These are phyloP conservation scores for Dascillus cervinus DNA, from an alignment of 2,888 invertebrate species.

Conservation along the genomic window DNA sequence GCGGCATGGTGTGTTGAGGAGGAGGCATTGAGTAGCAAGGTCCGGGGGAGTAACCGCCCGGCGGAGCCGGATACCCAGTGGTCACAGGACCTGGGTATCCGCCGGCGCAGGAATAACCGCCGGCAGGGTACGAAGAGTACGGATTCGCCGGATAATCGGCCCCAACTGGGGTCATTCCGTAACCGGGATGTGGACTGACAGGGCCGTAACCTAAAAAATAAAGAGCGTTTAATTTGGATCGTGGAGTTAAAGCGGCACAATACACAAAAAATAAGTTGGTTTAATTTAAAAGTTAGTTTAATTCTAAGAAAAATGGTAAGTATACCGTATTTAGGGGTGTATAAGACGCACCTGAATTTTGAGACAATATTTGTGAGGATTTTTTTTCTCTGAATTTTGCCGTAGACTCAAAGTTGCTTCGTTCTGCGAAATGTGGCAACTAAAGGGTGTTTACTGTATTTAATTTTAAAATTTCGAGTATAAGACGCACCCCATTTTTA, in stretches of 20 bases:
- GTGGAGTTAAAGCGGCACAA: conserved; percentile 3
- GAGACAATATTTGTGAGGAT: too few relatives aligned
- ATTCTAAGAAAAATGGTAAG: too few relatives aligned
- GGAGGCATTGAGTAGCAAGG: conserved; percentile 85
- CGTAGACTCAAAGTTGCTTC: too few relatives aligned
- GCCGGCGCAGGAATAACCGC: conserved; percentile 37
- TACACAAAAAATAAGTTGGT: neutral
- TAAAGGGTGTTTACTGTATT: too few relatives aligned
- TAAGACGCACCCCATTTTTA: too few relatives aligned
- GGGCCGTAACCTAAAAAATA: conserved; percentile 59
- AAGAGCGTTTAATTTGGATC: conserved; percentile 1
- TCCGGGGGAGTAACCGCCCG: conserved; percentile 45
- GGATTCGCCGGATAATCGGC: conserved; percentile 75
- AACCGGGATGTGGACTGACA: conserved; percentile 79
- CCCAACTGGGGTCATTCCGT: conserved; percentile 67
- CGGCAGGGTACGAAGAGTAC: conserved; percentile 52
- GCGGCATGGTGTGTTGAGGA: conserved; percentile 65
- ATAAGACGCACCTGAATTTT: too few relatives aligned
- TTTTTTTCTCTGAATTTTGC: too few relatives aligned
- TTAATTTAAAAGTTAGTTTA: neutral
- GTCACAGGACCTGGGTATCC: conserved; percentile 48
- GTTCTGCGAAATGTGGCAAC: too few relatives aligned
- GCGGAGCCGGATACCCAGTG: conserved; percentile 57
- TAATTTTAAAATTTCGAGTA: too few relatives aligned
- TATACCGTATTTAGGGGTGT: too few relatives aligned